Percentiles rank a stretch among this genome's conserved stretches.
phyloP scores from a whole-genome alignment of 2,797 vertebrate genomes.

The Hybognathus amarus region DNA sequence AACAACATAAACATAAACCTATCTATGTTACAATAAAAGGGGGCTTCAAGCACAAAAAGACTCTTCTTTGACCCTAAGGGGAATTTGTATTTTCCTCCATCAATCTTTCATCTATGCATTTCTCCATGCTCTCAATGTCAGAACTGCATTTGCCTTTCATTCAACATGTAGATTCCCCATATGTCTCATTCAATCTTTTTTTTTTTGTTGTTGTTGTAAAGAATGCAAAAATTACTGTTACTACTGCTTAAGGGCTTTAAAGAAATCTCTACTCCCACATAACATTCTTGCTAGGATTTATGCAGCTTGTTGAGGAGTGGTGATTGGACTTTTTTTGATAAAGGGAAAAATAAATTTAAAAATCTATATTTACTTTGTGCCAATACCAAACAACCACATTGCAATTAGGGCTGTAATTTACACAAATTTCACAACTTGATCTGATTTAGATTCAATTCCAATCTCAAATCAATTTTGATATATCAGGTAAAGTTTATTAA shows the following conservation, averaged over 20 bases:
- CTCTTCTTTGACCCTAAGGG: background rate
- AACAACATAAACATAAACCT: slow-evolving; percentile 34
- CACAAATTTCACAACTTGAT: background rate
- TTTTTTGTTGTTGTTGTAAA: background rate
- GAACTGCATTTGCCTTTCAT: background rate
- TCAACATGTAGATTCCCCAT: background rate
- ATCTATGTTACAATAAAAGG: background rate
- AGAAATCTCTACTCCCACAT: background rate
- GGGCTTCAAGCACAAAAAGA: background rate
- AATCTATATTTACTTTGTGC: background rate
- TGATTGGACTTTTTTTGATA: background rate
- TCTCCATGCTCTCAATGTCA: background rate
- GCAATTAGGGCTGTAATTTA: background rate
- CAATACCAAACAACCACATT: background rate
- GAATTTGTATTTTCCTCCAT: background rate
- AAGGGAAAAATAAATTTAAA: background rate
- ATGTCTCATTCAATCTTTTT: background rate
- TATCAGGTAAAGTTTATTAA: background rate
- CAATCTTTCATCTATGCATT: slow-evolving; percentile 27
- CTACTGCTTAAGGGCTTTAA: background rate
- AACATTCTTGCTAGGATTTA: background rate
- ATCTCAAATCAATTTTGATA: too few species aligned
- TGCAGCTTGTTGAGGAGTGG: background rate
- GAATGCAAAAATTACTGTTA: background rate
- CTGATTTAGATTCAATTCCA: too few species aligned